Evolutionary conservation across 1,140 invertebrate genomes (phyloP).

Genomic region (Tribolium madens): DNA sequence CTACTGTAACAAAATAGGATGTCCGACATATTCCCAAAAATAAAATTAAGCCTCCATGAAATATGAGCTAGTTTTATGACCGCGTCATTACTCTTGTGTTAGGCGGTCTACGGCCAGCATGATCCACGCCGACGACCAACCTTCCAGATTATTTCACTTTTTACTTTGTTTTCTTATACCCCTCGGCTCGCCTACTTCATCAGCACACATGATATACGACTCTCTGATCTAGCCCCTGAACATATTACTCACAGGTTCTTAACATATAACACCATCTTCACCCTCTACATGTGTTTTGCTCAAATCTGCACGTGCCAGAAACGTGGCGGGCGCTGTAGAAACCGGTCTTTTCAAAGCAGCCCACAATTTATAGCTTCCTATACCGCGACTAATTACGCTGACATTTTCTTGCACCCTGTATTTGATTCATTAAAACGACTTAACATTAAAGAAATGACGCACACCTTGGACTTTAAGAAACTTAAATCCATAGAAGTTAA

Average conservation of each 20-base stretch:
- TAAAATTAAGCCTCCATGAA: constrained; percentile 55
- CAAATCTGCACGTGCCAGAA: neutral
- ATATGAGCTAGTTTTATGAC: constrained; percentile 53
- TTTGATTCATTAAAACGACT: neutral
- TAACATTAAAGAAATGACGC: neutral
- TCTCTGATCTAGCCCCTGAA: constrained; percentile 15
- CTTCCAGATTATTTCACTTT: constrained; percentile 33
- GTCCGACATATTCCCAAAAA: constrained; percentile 54
- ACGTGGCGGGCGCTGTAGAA: neutral
- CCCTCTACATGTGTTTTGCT: neutral
- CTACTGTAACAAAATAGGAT: constrained; percentile 54
- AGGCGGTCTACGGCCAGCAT: constrained; percentile 17
- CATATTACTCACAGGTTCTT: constrained; percentile 19
- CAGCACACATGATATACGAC: constrained; percentile 5
- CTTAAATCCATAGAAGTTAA: neutral
- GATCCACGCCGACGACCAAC: constrained; percentile 24
- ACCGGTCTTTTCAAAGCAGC: neutral
- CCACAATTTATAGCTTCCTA: neutral
- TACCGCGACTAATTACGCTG: neutral
- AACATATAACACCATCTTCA: constrained; percentile 2
- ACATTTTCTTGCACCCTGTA: neutral
- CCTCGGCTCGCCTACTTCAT: neutral
- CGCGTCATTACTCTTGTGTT: constrained; percentile 47
- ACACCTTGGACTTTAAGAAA: neutral
- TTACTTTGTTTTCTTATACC: constrained; percentile 32